These are phyloP conservation scores for Neogobius melanostomus DNA, from an alignment of 2,113 vertebrate genomes.

Conservation along the genomic window DNA sequence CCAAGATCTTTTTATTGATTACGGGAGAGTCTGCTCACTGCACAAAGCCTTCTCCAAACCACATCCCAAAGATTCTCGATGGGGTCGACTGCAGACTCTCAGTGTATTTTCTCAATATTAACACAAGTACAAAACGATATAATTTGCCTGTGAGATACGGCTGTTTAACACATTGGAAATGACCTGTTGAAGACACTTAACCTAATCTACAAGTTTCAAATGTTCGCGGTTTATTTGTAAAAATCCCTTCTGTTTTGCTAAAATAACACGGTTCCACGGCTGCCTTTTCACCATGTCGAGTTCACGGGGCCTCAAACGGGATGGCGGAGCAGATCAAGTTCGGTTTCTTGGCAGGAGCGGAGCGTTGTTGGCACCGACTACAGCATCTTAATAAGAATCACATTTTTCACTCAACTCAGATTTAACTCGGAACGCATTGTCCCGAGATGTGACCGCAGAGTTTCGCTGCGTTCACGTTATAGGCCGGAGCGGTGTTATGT, in stretches of 20 bases:
- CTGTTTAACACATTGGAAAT: neutral
- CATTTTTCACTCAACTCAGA: slow-evolving; percentile 67
- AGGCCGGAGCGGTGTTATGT: slow-evolving; percentile 64
- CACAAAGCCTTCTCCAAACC: no score
- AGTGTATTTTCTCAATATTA: no score
- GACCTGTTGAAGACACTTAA: neutral
- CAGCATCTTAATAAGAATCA: slow-evolving; percentile 73
- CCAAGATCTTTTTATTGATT: no score
- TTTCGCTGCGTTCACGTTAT: slow-evolving; percentile 57
- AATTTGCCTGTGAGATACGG: no score
- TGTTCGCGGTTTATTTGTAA: neutral
- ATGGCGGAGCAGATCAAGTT: slow-evolving; percentile 63
- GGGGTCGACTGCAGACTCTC: no score
- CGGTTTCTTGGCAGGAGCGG: slow-evolving; percentile 60
- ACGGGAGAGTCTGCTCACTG: no score
- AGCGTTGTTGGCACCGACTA: slow-evolving; percentile 63
- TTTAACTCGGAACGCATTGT: slow-evolving; percentile 72
- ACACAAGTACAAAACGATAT: no score
- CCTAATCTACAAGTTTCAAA: slow-evolving; percentile 7
- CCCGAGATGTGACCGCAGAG: slow-evolving; percentile 60
- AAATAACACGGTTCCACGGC: neutral
- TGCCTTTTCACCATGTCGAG: slow-evolving; percentile 10
- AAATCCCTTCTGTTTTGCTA: slow-evolving; percentile 11
- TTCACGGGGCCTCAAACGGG: slow-evolving; percentile 35
- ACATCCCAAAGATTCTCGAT: no score